These are phyloP conservation scores for Cynoglossus semilaevis DNA, from an alignment of 2,113 vertebrate species.

Conservation along the genomic window DNA sequence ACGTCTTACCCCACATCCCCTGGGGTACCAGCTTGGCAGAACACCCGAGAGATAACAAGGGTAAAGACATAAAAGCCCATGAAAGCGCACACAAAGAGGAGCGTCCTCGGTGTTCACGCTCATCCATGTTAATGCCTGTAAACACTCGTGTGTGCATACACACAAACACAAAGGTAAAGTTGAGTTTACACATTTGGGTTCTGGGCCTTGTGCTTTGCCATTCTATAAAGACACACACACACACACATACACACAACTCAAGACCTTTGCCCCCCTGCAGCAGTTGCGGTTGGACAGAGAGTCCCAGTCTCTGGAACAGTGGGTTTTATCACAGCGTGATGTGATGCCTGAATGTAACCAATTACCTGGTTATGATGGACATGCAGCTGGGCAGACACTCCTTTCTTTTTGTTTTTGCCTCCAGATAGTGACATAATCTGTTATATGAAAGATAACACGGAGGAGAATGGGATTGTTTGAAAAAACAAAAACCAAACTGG, in stretches of 20 bases:
- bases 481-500: too few species aligned
- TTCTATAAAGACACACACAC: conserved; percentile 1
- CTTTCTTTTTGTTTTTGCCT: neutral
- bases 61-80: conserved; percentile 68
- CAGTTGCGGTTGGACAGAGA: conserved; percentile 10
- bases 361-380: conserved; percentile 40
- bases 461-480: too few species aligned
- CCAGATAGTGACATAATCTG: too few species aligned
- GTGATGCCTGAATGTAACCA: conserved; percentile 39
- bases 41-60: conserved; percentile 66
- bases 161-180: conserved; percentile 7
- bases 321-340: conserved; percentile 48
- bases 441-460: too few species aligned
- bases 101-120: conserved; percentile 4
- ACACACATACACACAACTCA: conserved; percentile 5
- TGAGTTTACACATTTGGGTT: conserved; percentile 21
- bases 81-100: conserved; percentile 48
- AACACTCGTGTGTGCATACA: neutral
- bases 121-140: conserved; percentile 10
- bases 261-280: conserved; percentile 11
- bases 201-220: conserved; percentile 9
- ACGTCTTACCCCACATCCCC: conserved; percentile 59
- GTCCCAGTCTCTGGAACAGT: conserved; percentile 24
- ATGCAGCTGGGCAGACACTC: conserved; percentile 16
- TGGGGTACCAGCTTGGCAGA: conserved; percentile 50